A percentile compares a stretch with the other conserved stretches of the same genome.
Conservation (phyloP, 2,888 invertebrate species). For the Ceraclea dissimilis region DNA sequence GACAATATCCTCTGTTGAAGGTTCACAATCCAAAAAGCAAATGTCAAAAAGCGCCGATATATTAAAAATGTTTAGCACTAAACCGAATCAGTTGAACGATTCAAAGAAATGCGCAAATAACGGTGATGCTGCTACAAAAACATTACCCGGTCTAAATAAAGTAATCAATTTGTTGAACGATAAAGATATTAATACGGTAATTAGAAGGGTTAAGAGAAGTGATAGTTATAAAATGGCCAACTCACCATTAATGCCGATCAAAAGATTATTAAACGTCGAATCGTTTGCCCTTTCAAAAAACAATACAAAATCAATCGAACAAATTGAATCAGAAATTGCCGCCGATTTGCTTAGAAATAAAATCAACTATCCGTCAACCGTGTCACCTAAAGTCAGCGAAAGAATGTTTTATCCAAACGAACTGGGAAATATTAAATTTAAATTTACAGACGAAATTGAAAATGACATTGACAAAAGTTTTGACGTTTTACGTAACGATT, state of each 20-base stretch:
- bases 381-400: constrained; percentile 50
- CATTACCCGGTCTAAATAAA: constrained; percentile 21
- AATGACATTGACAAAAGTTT: constrained; percentile 13
- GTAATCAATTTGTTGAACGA: constrained; percentile 27
- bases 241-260: constrained; percentile 59
- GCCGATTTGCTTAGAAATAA: constrained; percentile 57
- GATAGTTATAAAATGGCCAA: constrained; percentile 82
- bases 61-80: constrained; percentile 41
- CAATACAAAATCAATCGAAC: constrained; percentile 47
- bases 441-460: constrained; percentile 21
- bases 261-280: constrained; percentile 50
- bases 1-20: constrained; percentile 5
- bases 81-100: constrained; percentile 32
- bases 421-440: constrained; percentile 22
- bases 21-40: constrained; percentile 21
- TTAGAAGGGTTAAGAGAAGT: constrained; percentile 62
- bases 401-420: constrained; percentile 33
- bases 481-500: constrained; percentile 26
- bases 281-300: constrained; percentile 41
- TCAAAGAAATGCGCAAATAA: constrained; percentile 23
- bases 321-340: constrained; percentile 54
- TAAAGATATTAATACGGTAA: constrained; percentile 30
- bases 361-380: constrained; percentile 63
- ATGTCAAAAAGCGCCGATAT: constrained; percentile 39
- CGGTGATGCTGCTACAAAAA: constrained; percentile 5